Evolutionary conservation across 2,113 vertebrate genomes (phyloP).

Genomic region (Peucedramus taeniatus): DNA sequence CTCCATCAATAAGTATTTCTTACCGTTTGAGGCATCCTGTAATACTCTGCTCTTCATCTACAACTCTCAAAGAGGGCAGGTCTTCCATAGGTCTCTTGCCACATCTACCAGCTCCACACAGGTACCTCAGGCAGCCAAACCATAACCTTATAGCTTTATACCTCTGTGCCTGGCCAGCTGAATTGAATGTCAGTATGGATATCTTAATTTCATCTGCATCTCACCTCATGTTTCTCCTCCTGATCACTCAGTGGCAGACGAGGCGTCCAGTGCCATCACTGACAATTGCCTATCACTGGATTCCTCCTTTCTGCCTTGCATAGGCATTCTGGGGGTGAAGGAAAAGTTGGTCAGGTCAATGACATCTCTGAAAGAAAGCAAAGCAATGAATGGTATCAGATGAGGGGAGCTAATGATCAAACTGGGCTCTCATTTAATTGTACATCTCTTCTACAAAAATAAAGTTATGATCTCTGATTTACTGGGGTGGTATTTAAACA

Average conservation of each 20-base stretch:
- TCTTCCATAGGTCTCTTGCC: neutral
- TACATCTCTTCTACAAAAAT: neutral
- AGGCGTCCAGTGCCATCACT: neutral
- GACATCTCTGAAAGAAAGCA: neutral
- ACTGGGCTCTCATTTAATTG: neutral
- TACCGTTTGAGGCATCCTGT: neutral
- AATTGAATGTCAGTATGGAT: neutral
- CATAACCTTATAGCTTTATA: neutral
- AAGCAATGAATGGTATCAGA: neutral
- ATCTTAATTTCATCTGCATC: neutral
- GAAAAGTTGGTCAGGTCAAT: neutral
- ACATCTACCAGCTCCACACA: neutral
- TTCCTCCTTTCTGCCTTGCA: neutral
- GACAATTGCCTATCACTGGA: neutral
- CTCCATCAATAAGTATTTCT: neutral
- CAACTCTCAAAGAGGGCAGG: neutral
- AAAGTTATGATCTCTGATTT: neutral
- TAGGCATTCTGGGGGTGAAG: neutral
- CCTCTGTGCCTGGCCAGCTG: neutral
- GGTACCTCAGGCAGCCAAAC: neutral
- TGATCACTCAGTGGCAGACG: neutral
- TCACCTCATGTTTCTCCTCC: neutral
- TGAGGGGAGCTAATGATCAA: neutral
- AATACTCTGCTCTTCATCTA: neutral
- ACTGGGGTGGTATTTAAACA: neutral